phyloP scores from a whole-genome alignment of 2,797 vertebrate genomes.

The Morus bassanus region DNA sequence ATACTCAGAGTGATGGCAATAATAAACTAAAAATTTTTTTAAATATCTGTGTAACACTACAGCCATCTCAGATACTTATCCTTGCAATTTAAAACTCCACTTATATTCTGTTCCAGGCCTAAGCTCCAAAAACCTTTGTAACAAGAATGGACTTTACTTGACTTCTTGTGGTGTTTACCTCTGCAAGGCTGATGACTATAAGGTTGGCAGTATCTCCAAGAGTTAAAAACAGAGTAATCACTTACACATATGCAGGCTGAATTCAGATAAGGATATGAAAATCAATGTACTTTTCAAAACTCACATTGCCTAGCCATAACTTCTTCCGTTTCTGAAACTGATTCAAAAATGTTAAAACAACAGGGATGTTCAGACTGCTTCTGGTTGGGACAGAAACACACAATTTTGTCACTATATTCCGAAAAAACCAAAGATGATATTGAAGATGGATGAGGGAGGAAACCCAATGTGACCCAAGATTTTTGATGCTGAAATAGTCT shows the following conservation, averaged over 20 bases:
- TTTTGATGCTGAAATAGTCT: background rate
- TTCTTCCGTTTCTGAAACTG: background rate
- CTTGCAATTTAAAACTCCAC: background rate
- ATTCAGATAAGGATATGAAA: background rate
- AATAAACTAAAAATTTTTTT: background rate
- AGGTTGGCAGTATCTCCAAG: background rate
- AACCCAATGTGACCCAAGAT: background rate
- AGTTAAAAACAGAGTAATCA: background rate
- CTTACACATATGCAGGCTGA: background rate
- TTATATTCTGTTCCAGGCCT: background rate
- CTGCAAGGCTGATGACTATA: background rate
- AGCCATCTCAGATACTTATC: background rate
- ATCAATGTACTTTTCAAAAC: background rate
- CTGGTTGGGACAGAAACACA: background rate
- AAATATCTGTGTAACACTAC: background rate
- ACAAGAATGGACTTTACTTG: background rate
- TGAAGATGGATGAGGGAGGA: background rate
- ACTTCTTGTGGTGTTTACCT: background rate
- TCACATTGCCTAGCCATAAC: background rate
- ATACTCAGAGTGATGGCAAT: background rate
- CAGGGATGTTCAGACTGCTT: background rate
- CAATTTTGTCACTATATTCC: background rate
- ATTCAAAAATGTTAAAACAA: background rate
- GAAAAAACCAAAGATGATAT: background rate
- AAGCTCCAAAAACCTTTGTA: background rate